Evolutionary conservation across 2,113 vertebrate genomes (phyloP), one percentile per base, ranked within the genome.

Genomic region (Engystomops pustulosus): DNA sequence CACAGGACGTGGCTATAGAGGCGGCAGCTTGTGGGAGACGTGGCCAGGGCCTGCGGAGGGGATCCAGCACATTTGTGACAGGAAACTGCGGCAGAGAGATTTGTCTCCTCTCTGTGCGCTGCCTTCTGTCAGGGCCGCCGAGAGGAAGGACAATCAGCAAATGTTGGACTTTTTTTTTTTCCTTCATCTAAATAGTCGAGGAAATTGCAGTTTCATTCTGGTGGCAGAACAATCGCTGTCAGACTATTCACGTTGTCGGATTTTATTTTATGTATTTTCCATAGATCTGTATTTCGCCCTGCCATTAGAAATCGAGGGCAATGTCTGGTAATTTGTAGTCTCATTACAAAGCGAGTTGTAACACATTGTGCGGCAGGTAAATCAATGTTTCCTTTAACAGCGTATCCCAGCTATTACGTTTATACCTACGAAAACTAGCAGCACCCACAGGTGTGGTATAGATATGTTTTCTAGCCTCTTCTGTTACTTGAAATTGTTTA

Each of bases 1-100:
- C 74, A 38, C 3, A 41, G 76, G 18, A n/a, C 38, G 20, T 32
- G 10, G 77, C 15, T 65, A 47, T 18, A 47, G 38, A 67, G 58
- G 77, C 55, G 44, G 77, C 77, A 79, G 77, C 77, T 79, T 65
- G 77, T 65, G 55, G 77, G n/a, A 32, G 77, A 45, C 25, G 67
- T 47, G 77, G 45, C 77, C 58, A 65, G 77, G 38, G 58, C 77
- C 77, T 79, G 69, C 53, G 68, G 67, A 82, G 79, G 44, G 72
- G 45, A 58, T 82, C 80, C 80, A 72, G 80, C 32, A 60, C 68
- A 71, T 45, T 71, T 49, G 65, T 81, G 80, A 70, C 80, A 72
- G 79, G 79, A 81, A 69, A n/a, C 67, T 18, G 67, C 80, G 25
- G 49, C 77, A 47, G 36, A 30, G 58, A 45, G 58, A 79, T 79